Base-by-base conservation (phyloP, 2,113 vertebrate genomes). In the Hippocampus mohnikei region DNA sequence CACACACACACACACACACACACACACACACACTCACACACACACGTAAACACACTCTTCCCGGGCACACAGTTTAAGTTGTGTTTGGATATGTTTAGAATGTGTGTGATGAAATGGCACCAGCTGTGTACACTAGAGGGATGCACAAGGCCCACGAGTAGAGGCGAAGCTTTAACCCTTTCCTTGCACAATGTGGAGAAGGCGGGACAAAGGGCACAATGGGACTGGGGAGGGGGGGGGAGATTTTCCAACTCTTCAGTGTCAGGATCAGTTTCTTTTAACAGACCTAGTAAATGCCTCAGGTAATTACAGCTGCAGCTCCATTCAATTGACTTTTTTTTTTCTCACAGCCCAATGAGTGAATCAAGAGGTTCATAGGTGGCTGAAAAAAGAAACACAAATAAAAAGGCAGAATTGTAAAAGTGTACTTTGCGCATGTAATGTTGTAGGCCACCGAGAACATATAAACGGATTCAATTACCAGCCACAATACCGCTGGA, bases 51-150 rank as follows among this genome's bases (percentile, higher is more conserved):
- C 63, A 56, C 78, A 56, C 44, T 16, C 12, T 41, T 55, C 18
- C 20, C 12, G 67, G 29, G 60, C 71, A 72, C 73, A 75, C 69
- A 85, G 73, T 78, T 85, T 76, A 88, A 90, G 84, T 89, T 84
- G 82, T 88, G 86, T 90, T 90, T 92, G 89, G 89, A 91, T 88
- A 89, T 90, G 85, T 91, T 90, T 88, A 87, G 85, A 91, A 85
- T 88, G 88, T 87, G 86, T 91, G 87, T 90, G 88, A 91, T 90
- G 89, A 92, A 92, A 91, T 89, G 86, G 87, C 88, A 92, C 89
- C 88, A 91, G 89, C 91, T 91, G 91, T 91, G 88, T 90, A 93
- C 89, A 91, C 87, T 89, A 84, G 71, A 85, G 79, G 78, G 86
- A 90, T 84, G 82, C 84, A 87, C 85, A 86, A 75, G 77, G 75